These are phyloP conservation scores for Cosmia pyralina DNA, from an alignment of 2,888 invertebrate species.

Conservation along the genomic window DNA sequence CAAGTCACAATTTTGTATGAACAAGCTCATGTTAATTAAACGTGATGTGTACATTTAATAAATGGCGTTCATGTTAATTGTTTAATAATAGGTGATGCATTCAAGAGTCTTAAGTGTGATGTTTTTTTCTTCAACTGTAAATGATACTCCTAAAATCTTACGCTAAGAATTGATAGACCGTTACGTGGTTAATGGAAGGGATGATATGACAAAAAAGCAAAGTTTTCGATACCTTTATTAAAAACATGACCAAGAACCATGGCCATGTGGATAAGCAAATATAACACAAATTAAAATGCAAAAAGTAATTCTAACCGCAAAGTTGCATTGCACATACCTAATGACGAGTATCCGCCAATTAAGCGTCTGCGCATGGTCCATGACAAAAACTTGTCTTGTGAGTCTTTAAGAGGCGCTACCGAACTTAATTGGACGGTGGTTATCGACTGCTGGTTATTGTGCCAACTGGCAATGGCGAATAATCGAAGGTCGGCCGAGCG, in stretches of 20 bases:
- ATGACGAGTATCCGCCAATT: slow-evolving; percentile 88
- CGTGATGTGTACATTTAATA: slow-evolving; percentile 51
- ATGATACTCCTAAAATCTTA: neutral
- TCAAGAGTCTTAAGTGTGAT: neutral
- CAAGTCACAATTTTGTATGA: slow-evolving; percentile 73
- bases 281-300: slow-evolving; percentile 65
- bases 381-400: slow-evolving; percentile 86
- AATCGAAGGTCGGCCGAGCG: slow-evolving; percentile 78
- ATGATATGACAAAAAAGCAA: neutral
- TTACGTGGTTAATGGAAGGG: neutral
- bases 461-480: slow-evolving; percentile 73
- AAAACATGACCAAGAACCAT: slow-evolving; percentile 6
- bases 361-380: slow-evolving; percentile 74
- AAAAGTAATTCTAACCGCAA: slow-evolving; percentile 74
- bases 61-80: slow-evolving; percentile 43
- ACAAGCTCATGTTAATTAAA: slow-evolving; percentile 69
- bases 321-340: slow-evolving; percentile 78
- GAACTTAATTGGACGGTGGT: slow-evolving; percentile 87
- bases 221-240: neutral
- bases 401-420: slow-evolving; percentile 85
- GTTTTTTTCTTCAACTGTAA: neutral
- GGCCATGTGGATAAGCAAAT: slow-evolving; percentile 65
- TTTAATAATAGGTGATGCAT: slow-evolving; percentile 30
- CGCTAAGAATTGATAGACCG: neutral
- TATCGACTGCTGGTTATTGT: slow-evolving; percentile 82